These are phyloP conservation scores for Solea solea DNA, from an alignment of 2,113 vertebrate genomes.

Conservation along the genomic window DNA sequence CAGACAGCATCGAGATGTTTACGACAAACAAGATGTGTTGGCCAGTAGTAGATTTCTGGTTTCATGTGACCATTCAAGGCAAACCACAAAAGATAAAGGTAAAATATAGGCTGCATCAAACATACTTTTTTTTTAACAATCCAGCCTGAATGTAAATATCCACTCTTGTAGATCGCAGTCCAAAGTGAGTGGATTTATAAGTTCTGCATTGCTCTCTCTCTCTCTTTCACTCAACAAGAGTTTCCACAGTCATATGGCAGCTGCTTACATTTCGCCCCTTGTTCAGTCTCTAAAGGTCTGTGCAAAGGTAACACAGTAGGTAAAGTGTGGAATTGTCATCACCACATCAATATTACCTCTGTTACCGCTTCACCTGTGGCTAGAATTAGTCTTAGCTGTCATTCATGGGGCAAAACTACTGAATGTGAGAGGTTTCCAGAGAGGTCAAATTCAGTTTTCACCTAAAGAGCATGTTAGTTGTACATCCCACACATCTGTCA, in stretches of 20 bases:
- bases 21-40: not conserved
- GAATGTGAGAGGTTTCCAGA: no score
- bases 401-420: not conserved
- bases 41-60: not conserved
- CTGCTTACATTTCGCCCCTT: not conserved
- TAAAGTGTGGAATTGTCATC: not conserved
- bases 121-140: no score
- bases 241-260: not conserved
- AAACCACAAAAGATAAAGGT: not conserved
- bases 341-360: not conserved
- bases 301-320: not conserved
- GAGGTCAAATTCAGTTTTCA: no score
- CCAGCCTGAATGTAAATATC: not conserved
- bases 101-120: no score
- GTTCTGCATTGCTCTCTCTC: not conserved
- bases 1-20: not conserved
- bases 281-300: not conserved
- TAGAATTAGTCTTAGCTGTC: not conserved
- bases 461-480: no score
- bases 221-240: not conserved
- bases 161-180: not conserved
- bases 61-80: not conserved
- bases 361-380: not conserved
- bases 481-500: no score
- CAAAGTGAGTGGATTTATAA: not conserved